Evolutionary conservation across 1,140 invertebrate species (phyloP), one percentile per base, ranked within the genome.

Genomic region (Zaprionus nigranus): DNA sequence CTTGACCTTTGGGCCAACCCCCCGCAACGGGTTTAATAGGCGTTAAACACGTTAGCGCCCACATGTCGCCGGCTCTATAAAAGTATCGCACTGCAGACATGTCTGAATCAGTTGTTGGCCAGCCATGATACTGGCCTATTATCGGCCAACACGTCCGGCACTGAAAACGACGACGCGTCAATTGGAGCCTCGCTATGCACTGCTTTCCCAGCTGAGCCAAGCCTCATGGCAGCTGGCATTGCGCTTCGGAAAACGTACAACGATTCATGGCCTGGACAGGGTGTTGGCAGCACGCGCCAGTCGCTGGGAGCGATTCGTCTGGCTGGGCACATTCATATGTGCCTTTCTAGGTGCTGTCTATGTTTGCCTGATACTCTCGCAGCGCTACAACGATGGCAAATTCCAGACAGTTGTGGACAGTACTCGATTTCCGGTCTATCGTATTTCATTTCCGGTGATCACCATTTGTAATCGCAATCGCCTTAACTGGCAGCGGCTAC

Each of bases 381-480:
- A 76, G 0, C 79, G 90, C 9, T 92, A 85, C 28, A 90, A 75
- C 17, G 88, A 78, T 15, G 87, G 81, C 15, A 79, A 79, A 24
- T 87, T 91, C 34, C 72, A 84, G 60, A 93, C 92, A 0, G 91
- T 93, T 15, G 84, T 93, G n/a, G 92, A 92, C 7, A 84, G 76
- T n/a, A 92, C 90, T 0, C 82, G 80, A 2, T 86, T 58, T 57
- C 92, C 92, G 24, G 87, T 93, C 1, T 90, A 84, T 58, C 74
- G 90, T 28, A 92, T 93, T 28, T 60, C 86, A 2, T 93, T 87
- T 68, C 92, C 92, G 34, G 91, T 91, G 13, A 78, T 93, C 7
- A 92, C 91, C 20, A 92, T 93, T 28, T 93, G 92, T 54, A 92
- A 92, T 78, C 64, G 68, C 13, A 93, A 93, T 74, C 84, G 90